Evolutionary conservation across 1,140 invertebrate genomes (phyloP).

Genomic region (Heterodera schachtii): DNA sequence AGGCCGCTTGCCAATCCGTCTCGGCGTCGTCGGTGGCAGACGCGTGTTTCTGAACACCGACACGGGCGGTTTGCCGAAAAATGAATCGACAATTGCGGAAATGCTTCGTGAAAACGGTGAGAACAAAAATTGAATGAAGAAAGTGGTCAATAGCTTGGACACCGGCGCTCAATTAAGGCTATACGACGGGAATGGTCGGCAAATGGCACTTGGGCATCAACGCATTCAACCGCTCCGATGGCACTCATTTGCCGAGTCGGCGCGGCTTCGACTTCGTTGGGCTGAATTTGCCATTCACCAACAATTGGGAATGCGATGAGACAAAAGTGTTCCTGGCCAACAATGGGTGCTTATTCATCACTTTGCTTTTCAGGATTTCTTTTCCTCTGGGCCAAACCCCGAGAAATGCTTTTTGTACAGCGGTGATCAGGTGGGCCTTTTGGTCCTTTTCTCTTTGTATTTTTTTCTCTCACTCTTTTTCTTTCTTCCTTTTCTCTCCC

Average conservation of each 20-base stretch:
- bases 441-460: neutral
- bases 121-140: neutral
- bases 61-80: conserved; percentile 50
- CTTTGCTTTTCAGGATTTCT: conserved; percentile 33
- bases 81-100: conserved; percentile 57
- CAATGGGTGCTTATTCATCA: neutral
- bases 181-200: conserved; percentile 56
- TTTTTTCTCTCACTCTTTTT: neutral
- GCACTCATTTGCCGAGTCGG: conserved; percentile 41
- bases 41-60: conserved; percentile 49
- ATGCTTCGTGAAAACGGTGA: conserved; percentile 47
- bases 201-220: conserved; percentile 66
- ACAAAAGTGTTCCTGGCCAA: conserved; percentile 37
- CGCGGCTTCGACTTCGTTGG: conserved; percentile 45
- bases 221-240: conserved; percentile 54
- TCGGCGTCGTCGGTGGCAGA: conserved; percentile 48
- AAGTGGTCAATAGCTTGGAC: neutral
- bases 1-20: conserved; percentile 54
- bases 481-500: neutral
- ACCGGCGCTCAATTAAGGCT: conserved; percentile 39
- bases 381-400: conserved; percentile 30
- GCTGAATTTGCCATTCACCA: conserved; percentile 55
- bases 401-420: conserved; percentile 61
- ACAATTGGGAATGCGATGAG: conserved; percentile 62
- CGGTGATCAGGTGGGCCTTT: conserved; percentile 49